phyloP scores from a whole-genome alignment of 1,140 invertebrate species.

The Neelides sp. region DNA sequence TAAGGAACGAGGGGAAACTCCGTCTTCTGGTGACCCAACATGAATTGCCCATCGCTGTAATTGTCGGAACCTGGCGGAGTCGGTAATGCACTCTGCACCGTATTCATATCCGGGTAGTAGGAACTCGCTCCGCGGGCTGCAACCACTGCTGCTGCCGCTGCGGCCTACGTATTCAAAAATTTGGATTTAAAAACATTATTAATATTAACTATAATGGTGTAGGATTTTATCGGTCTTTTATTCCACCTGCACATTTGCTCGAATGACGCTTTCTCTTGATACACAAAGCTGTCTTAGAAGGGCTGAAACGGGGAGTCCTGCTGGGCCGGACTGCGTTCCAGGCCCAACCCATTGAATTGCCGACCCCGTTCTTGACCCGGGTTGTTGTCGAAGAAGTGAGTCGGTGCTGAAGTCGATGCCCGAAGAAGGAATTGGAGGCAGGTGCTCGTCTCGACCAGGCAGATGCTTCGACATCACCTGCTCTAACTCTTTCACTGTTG shows the following conservation, averaged over 20 bases:
- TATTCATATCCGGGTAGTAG: conserved; percentile 34
- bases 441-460: conserved; percentile 46
- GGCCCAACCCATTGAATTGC: conserved; percentile 77
- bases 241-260: conserved; percentile 67
- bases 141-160: conserved; percentile 40
- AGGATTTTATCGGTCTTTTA: conserved; percentile 2
- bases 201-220: no score
- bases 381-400: conserved; percentile 51
- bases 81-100: conserved; percentile 52
- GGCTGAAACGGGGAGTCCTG: conserved; percentile 62
- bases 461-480: conserved; percentile 93
- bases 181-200: neutral
- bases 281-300: conserved; percentile 78
- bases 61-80: conserved; percentile 61
- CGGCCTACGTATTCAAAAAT: conserved; percentile 33
- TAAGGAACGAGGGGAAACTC: conserved; percentile 30
- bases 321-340: conserved; percentile 26
- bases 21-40: conserved; percentile 27
- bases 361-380: conserved; percentile 24
- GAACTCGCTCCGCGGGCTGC: conserved; percentile 33
- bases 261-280: conserved; percentile 84
- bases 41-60: conserved; percentile 61
- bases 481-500: conserved; percentile 76
- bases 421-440: conserved; percentile 43
- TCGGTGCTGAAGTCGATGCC: conserved; percentile 66